Evolutionary conservation across 2,888 invertebrate genomes (phyloP).

Genomic region (Marasmarcha lunaedactyla): DNA sequence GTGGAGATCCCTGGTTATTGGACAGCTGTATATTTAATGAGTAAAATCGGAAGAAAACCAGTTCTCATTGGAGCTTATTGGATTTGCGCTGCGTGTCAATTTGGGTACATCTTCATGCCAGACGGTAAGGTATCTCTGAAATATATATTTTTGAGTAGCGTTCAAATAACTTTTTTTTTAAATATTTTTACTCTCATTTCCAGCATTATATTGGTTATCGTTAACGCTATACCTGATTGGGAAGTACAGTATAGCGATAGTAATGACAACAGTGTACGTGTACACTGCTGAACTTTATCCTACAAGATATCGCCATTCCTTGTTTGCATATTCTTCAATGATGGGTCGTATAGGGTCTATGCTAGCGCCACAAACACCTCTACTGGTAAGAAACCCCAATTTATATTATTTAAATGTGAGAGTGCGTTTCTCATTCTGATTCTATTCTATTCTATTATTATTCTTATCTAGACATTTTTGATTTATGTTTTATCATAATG

Average conservation of each 20-base stretch:
- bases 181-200: conserved; percentile 5
- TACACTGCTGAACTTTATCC: conserved; percentile 78
- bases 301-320: conserved; percentile 73
- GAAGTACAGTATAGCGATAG: conserved; percentile 75
- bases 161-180: too few relatives aligned
- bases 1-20: conserved; percentile 79
- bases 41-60: conserved; percentile 69
- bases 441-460: not conserved
- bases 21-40: conserved; percentile 69
- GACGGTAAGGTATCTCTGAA: conserved; percentile 30
- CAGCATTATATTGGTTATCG: conserved; percentile 25
- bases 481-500: too few relatives aligned
- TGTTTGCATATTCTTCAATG: conserved; percentile 77
- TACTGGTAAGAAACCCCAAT: conserved; percentile 73
- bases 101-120: conserved; percentile 66
- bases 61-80: conserved; percentile 69
- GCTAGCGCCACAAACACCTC: conserved; percentile 75
- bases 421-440: not conserved
- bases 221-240: conserved; percentile 71
- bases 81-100: conserved; percentile 68
- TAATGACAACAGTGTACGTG: conserved; percentile 75
- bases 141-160: too few relatives aligned
- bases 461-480: too few relatives aligned
- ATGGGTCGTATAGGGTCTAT: conserved; percentile 76
- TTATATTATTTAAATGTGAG: not conserved